Evolutionary conservation across 2,797 vertebrate species (phyloP), one percentile per base, ranked within the genome.

Genomic region (Manis javanica): DNA sequence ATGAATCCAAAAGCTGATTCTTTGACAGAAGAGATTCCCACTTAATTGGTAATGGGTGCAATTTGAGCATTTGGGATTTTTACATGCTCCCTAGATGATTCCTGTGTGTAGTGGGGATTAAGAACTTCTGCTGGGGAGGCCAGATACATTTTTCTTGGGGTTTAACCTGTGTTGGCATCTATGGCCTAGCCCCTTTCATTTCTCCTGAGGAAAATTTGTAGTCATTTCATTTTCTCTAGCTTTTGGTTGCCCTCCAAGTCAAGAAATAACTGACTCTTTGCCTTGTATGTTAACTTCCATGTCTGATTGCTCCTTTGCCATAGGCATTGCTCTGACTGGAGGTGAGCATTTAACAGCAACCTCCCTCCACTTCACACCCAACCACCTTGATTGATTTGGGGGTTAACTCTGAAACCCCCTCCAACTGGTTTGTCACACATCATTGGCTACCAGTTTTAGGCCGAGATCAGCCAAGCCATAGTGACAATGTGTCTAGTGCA

Each of bases 401-500:
- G 31, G 94, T 97, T 94, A 95, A 96, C 75, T 90, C 86, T 59
- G 74, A 94, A 95, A 89, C n/a, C 31, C 64, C 64, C 66, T 97
- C 90, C 34, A n/a, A 74, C 92, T 95, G 71, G 71, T 63, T 94
- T 97, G 84, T 92, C 85, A 94, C 91, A 97, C 0, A 0, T 97
- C 95, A 87, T 85, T 96, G 92, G 71, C 96, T 87, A 74, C 87
- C 96, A 79, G 85, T 97, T 97, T 95, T 92, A 2, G 0, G 72
- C 7, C 34, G 91, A 31, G 34, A 93, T 97, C 57, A 96, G 78
- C 12, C 18, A 95, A 55, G 95, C 96, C 0, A 15, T 96, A 95
- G 90, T 97, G 98, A 98, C 93, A 96, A 34, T 96, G 79, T 96
- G 91, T 95, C 91, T 98, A 81, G 87, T 97, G 69, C 87, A 84